Percentiles rank a stretch among this genome's conserved stretches.
Conservation (phyloP, 2,113 vertebrate species). For the Stigmatopora nigra region DNA sequence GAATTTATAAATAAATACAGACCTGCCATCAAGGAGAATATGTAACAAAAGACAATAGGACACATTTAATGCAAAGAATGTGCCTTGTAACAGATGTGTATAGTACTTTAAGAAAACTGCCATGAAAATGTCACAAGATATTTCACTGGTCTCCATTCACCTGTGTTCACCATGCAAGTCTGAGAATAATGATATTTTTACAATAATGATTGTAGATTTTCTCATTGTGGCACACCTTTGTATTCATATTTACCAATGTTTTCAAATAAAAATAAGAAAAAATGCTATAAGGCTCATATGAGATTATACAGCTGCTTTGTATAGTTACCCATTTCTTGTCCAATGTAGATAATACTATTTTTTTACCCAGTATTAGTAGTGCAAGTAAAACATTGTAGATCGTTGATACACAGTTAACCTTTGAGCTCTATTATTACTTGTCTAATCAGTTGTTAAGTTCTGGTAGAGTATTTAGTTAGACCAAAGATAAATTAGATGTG, state of each 20-base stretch:
- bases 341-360: constrained; percentile 11
- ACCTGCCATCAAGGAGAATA: neutral
- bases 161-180: constrained; percentile 11
- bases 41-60: constrained; percentile 28
- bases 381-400: constrained; percentile 29
- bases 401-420: neutral
- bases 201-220: constrained; percentile 32
- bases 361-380: constrained; percentile 41
- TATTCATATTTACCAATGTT: constrained; percentile 38
- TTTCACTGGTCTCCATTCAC: constrained; percentile 24
- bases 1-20: neutral
- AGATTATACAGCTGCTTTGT: neutral
- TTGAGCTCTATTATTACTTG: too few species aligned
- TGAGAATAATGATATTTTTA: constrained; percentile 31
- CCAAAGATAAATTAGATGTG: too few species aligned
- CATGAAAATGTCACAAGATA: constrained; percentile 32
- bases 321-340: neutral
- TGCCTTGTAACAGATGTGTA: constrained; percentile 57
- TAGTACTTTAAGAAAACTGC: constrained; percentile 36
- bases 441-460: too few species aligned
- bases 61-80: constrained; percentile 47
- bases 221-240: constrained; percentile 44
- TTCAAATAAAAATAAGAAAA: constrained; percentile 40
- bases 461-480: too few species aligned
- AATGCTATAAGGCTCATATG: neutral